Conservation (phyloP, 2,888 invertebrate species). For the Ramazzottius varieornatus region DNA sequence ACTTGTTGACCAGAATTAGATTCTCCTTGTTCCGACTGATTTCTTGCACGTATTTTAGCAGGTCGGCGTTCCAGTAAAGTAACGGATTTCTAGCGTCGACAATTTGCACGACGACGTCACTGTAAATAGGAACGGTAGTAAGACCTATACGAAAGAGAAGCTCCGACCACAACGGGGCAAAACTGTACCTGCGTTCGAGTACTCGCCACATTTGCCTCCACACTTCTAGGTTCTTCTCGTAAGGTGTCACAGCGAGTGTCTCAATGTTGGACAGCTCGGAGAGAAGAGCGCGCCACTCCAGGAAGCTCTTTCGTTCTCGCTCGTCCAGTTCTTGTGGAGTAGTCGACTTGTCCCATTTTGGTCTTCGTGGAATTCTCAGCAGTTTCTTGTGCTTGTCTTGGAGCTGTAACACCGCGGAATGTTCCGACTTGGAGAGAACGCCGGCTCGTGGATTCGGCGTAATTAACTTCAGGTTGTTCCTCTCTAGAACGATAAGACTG, state of each 20-base stretch:
- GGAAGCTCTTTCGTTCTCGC: constrained; percentile 52
- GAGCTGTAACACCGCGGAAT: constrained; percentile 13
- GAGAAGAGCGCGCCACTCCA: constrained; percentile 64
- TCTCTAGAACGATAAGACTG: not conserved
- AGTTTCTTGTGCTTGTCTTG: constrained; percentile 27
- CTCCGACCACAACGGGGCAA: too few relatives aligned
- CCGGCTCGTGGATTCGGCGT: constrained; percentile 6
- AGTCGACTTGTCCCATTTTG: constrained; percentile 46
- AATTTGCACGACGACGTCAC: constrained; percentile 72
- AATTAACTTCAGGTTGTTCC: not conserved
- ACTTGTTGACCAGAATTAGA: constrained; percentile 73
- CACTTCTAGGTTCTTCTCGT: constrained; percentile 85
- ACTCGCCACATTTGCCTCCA: constrained; percentile 98
- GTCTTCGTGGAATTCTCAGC: constrained; percentile 56
- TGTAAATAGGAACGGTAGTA: constrained; percentile 23
- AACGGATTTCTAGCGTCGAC: constrained; percentile 88
- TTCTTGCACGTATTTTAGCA: constrained; percentile 59
- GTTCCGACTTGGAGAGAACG: constrained; percentile 15
- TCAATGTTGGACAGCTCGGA: constrained; percentile 35
- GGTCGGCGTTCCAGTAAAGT: constrained; percentile 66
- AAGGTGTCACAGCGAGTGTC: constrained; percentile 64
- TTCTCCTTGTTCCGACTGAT: constrained; percentile 41
- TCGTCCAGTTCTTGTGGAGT: constrained; percentile 49
- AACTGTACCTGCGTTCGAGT: constrained; percentile 42
- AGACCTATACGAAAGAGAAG: constrained; percentile 6